Percentiles rank a stretch among this genome's conserved stretches.
Evolutionary conservation across 2,888 invertebrate genomes (phyloP).

Genomic region (Mesorhabditis belari): DNA sequence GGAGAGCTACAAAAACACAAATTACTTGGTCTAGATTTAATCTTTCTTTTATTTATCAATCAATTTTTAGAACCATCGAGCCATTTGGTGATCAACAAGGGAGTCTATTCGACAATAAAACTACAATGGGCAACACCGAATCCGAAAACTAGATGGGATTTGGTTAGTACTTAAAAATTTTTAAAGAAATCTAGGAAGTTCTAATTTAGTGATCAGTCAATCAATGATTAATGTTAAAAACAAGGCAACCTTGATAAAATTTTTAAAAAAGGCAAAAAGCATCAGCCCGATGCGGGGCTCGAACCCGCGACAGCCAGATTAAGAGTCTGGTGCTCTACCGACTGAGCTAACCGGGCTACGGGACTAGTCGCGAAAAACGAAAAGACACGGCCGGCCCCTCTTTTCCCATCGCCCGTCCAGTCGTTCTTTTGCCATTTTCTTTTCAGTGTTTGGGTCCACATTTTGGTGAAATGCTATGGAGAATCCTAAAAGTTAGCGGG

Average conservation of each 20-base stretch:
- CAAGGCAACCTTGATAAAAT: too few relatives aligned
- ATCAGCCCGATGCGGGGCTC: slow-evolving; percentile 8
- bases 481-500: too few relatives aligned
- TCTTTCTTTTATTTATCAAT: neutral
- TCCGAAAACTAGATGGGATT: slow-evolving; percentile 26
- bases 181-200: neutral
- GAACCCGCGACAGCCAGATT: slow-evolving; percentile 7
- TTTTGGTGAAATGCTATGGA: too few relatives aligned
- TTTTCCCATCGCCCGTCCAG: too few relatives aligned
- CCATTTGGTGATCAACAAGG: neutral
- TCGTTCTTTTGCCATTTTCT: too few relatives aligned
- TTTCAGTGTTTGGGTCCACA: too few relatives aligned
- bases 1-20: slow-evolving; percentile 13
- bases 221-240: neutral
- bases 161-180: slow-evolving; percentile 10
- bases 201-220: neutral
- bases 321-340: slow-evolving; percentile 29
- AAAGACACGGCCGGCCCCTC: too few relatives aligned
- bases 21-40: slow-evolving; percentile 6
- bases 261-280: neutral
- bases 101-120: slow-evolving; percentile 71
- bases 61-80: neutral
- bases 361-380: too few relatives aligned
- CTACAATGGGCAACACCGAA: slow-evolving; percentile 93
- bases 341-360: slow-evolving; percentile 31